A percentile compares a stretch with the other conserved stretches of the same genome.
Conservation (phyloP, 2,888 invertebrate species). For the Carpatolechia fugitivella region DNA sequence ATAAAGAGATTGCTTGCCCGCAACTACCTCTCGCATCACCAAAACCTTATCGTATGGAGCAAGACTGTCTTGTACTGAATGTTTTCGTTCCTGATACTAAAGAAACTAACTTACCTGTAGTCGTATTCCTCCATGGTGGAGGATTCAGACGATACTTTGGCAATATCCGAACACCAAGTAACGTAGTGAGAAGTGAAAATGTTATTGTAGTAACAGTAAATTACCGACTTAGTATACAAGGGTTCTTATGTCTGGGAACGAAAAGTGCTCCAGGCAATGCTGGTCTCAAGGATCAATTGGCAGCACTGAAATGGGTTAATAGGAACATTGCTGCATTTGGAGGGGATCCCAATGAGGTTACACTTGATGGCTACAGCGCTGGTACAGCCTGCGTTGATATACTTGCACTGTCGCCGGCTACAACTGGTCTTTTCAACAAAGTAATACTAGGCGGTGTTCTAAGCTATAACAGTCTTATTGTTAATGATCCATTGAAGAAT, state of each 20-base stretch:
- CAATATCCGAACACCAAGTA: no score
- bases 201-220: slow-evolving; percentile 36
- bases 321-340: slow-evolving; percentile 47
- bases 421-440: slow-evolving; percentile 42
- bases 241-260: slow-evolving; percentile 40
- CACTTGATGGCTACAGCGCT: slow-evolving; percentile 43
- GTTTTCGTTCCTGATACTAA: slow-evolving; percentile 48
- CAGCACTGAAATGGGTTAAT: slow-evolving; percentile 45
- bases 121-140: slow-evolving; percentile 67
- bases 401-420: slow-evolving; percentile 37
- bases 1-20: no score
- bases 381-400: slow-evolving; percentile 44
- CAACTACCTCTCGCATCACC: slow-evolving; percentile 16
- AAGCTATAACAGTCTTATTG: no score
- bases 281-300: slow-evolving; percentile 48
- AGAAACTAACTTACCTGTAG: slow-evolving; percentile 46
- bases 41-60: slow-evolving; percentile 27
- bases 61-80: slow-evolving; percentile 56
- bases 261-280: slow-evolving; percentile 44
- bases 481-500: no score
- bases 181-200: slow-evolving; percentile 23
- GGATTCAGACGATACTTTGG: slow-evolving; percentile 18
- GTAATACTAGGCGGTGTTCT: slow-evolving; percentile 44
- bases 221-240: slow-evolving; percentile 36
- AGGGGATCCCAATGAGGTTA: slow-evolving; percentile 49